Conservation (phyloP, 2,888 invertebrate genomes). For the Metellina segmentata region DNA sequence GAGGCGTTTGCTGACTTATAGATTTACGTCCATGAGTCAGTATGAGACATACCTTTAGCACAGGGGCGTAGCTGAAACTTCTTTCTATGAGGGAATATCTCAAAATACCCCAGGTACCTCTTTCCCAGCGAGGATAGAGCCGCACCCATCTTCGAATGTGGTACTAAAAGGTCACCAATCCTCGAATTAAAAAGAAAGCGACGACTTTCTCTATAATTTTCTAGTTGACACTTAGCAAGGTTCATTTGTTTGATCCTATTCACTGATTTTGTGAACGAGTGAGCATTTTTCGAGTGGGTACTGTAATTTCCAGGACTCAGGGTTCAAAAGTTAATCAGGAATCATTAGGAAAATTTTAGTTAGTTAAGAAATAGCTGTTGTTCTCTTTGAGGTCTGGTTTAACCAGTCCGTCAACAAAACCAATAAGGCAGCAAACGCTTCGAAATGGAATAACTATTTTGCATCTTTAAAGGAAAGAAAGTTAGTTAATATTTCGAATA, state of each 20-base stretch:
- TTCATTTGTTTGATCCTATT: no score
- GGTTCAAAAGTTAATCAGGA: no score
- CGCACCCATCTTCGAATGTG: constrained; percentile 29
- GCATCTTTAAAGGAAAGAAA: neutral
- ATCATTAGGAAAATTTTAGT: no score
- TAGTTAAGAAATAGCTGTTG: no score
- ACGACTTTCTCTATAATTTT: neutral
- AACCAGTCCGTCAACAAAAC: no score
- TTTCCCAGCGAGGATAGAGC: neutral
- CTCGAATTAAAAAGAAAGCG: constrained; percentile 1
- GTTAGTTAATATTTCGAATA: no score
- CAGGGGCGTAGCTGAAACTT: constrained; percentile 35
- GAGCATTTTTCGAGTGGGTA: no score
- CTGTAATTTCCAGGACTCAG: no score
- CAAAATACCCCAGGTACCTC: constrained; percentile 22
- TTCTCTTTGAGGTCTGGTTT: no score
- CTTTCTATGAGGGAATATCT: constrained; percentile 7
- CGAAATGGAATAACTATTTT: neutral
- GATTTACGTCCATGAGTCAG: neutral
- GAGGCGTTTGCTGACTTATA: neutral
- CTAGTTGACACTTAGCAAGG: neutral
- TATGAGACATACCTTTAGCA: neutral
- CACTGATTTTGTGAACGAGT: no score
- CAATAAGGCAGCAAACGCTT: neutral
- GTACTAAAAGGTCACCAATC: constrained; percentile 39